A percentile compares a stretch with the other conserved stretches of the same genome.
These are phyloP conservation scores for Drosophila miranda DNA, from an alignment of 1,140 invertebrate species.

Conservation along the genomic window DNA sequence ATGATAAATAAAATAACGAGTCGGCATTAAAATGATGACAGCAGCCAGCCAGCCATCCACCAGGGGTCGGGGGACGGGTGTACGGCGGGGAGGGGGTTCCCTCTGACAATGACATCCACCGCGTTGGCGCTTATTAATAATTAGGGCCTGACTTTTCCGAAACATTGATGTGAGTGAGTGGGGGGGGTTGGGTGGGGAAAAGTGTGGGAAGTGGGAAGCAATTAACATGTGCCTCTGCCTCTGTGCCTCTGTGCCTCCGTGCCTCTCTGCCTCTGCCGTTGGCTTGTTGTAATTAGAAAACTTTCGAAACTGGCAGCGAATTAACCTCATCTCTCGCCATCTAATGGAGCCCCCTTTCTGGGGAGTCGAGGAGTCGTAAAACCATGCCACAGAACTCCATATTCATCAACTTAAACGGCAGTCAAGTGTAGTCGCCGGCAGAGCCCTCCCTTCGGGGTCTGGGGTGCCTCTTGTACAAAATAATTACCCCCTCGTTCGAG, in stretches of 20 bases:
- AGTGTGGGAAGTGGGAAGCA: constrained; percentile 10
- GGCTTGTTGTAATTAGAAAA: constrained; percentile 65
- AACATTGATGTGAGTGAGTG: neutral
- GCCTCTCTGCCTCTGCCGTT: constrained; percentile 8
- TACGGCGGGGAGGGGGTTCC: neutral
- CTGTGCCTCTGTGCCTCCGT: neutral
- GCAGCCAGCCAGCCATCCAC: constrained; percentile 15
- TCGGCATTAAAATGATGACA: constrained; percentile 80
- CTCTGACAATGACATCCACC: constrained; percentile 65
- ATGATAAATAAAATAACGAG: constrained; percentile 80
- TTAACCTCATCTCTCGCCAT: no score
- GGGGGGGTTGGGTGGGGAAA: neutral
- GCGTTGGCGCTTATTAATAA: constrained; percentile 76
- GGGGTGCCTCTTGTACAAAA: constrained; percentile 22
- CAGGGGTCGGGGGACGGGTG: no score
- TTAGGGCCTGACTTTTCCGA: constrained; percentile 60
- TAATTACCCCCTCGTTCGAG: constrained; percentile 45
- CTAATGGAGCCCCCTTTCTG: constrained; percentile 10
- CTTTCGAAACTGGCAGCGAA: constrained; percentile 22
- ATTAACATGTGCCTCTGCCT: constrained; percentile 23
- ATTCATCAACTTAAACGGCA: constrained; percentile 69
- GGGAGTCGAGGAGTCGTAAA: constrained; percentile 21
- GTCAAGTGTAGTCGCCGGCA: constrained; percentile 28
- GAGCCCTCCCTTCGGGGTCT: constrained; percentile 3
- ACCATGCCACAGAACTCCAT: constrained; percentile 59